Percentiles rank a stretch among this genome's conserved stretches.
phyloP scores from a whole-genome alignment of 2,113 vertebrate species.

The Tautogolabrus adspersus region DNA sequence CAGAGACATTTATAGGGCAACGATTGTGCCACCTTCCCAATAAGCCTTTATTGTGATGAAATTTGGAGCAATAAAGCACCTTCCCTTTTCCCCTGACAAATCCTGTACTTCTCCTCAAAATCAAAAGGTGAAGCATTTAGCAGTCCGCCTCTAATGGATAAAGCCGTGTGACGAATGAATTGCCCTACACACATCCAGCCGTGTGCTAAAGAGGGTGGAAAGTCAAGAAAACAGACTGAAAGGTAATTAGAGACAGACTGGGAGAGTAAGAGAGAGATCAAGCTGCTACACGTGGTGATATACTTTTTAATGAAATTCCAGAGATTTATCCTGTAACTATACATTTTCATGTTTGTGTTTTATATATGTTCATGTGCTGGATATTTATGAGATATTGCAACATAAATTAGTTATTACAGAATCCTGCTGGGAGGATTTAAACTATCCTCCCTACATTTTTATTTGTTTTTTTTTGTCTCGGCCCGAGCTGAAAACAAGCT shows the following conservation, averaged over 20 bases:
- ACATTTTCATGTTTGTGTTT: conserved; percentile 13
- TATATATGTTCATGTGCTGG: not conserved
- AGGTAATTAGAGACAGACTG: conserved; percentile 45
- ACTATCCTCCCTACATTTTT: conserved; percentile 24
- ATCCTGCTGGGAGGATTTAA: conserved; percentile 51
- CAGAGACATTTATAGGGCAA: conserved; percentile 82
- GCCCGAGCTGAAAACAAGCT: conserved; percentile 41
- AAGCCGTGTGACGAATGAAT: conserved; percentile 83
- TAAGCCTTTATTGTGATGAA: conserved; percentile 87
- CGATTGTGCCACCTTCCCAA: conserved; percentile 81
- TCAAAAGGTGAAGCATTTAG: conserved; percentile 84
- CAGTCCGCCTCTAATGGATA: conserved; percentile 78
- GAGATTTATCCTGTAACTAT: conserved; percentile 24
- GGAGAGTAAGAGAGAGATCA: conserved; percentile 35
- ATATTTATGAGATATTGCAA: conserved; percentile 41
- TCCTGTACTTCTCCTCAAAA: conserved; percentile 82
- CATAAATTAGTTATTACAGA: conserved; percentile 51
- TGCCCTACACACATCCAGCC: conserved; percentile 74
- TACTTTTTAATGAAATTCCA: conserved; percentile 38
- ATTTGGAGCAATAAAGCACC: conserved; percentile 84
- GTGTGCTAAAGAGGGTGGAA: conserved; percentile 67
- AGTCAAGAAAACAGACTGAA: conserved; percentile 69
- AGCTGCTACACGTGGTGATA: conserved; percentile 25
- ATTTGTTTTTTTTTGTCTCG: conserved; percentile 46
- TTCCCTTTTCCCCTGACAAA: conserved; percentile 80